phyloP scores from a whole-genome alignment of 2,113 vertebrate species.

The Chinchilla lanigera region DNA sequence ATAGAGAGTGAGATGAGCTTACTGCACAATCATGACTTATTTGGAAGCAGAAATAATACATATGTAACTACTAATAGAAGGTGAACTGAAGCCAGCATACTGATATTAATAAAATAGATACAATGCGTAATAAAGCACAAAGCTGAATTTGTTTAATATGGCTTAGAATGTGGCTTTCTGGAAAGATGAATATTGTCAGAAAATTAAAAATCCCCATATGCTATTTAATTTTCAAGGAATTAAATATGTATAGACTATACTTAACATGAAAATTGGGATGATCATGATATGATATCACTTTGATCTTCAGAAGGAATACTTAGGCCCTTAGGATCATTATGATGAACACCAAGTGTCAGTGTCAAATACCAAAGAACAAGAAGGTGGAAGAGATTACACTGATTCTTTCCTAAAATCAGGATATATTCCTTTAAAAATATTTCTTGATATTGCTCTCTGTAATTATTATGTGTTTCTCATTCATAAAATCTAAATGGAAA shows the following conservation, averaged over 20 bases:
- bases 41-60: not conserved
- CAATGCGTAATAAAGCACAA: not conserved
- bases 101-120: conserved; percentile 29
- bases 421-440: conserved; percentile 15
- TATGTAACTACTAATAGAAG: not conserved
- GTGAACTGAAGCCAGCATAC: not conserved
- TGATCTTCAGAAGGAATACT: conserved; percentile 32
- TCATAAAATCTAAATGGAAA: not conserved
- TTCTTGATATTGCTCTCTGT: not conserved
- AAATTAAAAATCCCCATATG: not conserved
- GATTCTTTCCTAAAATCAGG: not conserved
- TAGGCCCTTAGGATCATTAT: not conserved
- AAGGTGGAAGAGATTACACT: not conserved
- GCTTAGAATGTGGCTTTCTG: not conserved
- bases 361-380: not conserved
- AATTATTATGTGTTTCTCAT: not conserved
- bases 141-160: not conserved
- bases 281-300: not conserved
- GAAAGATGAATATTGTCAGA: not conserved
- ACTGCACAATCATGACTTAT: not conserved
- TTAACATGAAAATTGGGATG: not conserved
- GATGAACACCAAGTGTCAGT: not conserved
- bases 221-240: not conserved
- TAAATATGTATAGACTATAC: not conserved
- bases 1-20: not conserved